Base-by-base conservation (phyloP, 2,888 invertebrate species). In the Cheilosia pagana region DNA sequence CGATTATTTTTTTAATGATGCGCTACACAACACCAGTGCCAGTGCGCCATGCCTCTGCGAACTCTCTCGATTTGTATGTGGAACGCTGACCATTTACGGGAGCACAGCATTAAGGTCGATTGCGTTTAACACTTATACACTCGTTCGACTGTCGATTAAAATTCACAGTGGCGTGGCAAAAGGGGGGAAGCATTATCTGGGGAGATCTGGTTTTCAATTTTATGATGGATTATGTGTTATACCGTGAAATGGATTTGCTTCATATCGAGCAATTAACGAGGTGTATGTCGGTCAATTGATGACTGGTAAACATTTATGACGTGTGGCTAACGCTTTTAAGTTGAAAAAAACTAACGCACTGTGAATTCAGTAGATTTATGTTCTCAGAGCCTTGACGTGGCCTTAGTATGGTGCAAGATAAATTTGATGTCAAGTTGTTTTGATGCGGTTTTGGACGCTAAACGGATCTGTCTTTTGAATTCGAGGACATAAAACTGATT, bases 31-130 rank as follows among this genome's bases (percentile, higher is more conserved):
- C 52, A 23, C 14, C 3, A 10, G 25, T 6, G 8, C 21, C 16
- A 4, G 21, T 70, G 23, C 48, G 10, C 48, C 3, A 21, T 7
- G 25, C 16, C 25, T 43, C 41, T 28, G 19, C 2, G 67, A 21
- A 28, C 28, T 52, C 23, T 52, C 19, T 21, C 10, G 8, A 19
- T 65, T 23, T 21, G 6, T 25, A 52, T 67, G 43, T 76, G 52
- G 67, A 68, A 76, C 52, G 60, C 53, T 76, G 67, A 52, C 76
- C 76, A 68, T 76, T 60, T 76, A 76, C 31, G 68, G 76, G 67
- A 55, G 52, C 31, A 19, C 48, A 35, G 43, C 43, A 68, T 76
- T 68, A 45, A 76, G 76, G 76, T 68, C 67, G 67, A n/a, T 21
- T 52, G n/a, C 35, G 35, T 28, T 67, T 6, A n/a, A 50, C 43